Evolutionary conservation across 2,888 invertebrate genomes (phyloP).

Genomic region (Rutpela maculata): DNA sequence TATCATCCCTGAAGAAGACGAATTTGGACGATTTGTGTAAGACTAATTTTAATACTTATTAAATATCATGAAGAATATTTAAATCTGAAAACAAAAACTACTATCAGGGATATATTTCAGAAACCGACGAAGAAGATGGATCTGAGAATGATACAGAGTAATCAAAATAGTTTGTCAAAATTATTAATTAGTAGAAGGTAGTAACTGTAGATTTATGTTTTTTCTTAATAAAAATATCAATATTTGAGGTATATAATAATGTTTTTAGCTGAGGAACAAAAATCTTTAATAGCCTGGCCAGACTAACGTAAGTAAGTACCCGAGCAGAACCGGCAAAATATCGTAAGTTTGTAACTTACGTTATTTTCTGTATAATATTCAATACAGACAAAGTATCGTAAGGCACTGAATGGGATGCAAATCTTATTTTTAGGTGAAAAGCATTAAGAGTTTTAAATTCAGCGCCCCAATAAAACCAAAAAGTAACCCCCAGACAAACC

Average conservation of each 20-base stretch:
- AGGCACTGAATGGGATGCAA: not conserved
- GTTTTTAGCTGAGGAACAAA: conserved; percentile 4
- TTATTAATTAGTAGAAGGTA: not conserved
- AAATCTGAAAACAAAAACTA: not conserved
- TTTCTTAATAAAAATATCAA: conserved; percentile 12
- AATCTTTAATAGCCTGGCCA: not conserved
- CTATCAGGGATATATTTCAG: conserved; percentile 5
- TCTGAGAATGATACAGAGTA: conserved; percentile 5
- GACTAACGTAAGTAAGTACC: conserved; percentile 6
- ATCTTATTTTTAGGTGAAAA: conserved; percentile 3
- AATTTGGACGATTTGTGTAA: conserved; percentile 6
- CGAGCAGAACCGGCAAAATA: not conserved
- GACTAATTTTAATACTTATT: conserved; percentile 20
- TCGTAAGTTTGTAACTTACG: conserved; percentile 7
- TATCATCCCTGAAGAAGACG: conserved; percentile 10
- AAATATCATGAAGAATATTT: conserved; percentile 17
- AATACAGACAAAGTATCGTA: conserved; percentile 11
- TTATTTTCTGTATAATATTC: not conserved
- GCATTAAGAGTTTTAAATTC: not conserved
- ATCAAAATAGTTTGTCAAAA: conserved; percentile 1
- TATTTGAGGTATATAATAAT: not conserved
- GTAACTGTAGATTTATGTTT: conserved; percentile 1
- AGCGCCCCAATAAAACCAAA: conserved; percentile 14
- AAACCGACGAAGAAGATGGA: conserved; percentile 17
- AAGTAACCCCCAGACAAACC: conserved; percentile 2